A percentile compares a stretch with the other conserved stretches of the same genome.
Evolutionary conservation across 2,113 vertebrate genomes (phyloP).

Genomic region (Myotis davidii): DNA sequence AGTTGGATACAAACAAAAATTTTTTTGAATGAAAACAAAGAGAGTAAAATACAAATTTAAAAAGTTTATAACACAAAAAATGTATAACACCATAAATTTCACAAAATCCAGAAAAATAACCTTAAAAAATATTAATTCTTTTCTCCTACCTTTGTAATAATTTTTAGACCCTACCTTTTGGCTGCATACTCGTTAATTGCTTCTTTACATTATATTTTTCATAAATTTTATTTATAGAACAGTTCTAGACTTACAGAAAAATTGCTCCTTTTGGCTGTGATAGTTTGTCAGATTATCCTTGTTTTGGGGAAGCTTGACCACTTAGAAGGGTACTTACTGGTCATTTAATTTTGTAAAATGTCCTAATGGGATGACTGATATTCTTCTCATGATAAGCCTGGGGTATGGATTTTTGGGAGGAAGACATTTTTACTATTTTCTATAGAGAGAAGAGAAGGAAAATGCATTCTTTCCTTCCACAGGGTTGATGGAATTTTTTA

Average conservation of each 20-base stretch:
- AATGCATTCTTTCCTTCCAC: neutral
- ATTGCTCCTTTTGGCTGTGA: neutral
- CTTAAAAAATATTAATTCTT: neutral
- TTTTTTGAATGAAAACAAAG: constrained; percentile 3
- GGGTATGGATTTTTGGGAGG: neutral
- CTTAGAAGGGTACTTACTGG: neutral
- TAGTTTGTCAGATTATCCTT: neutral
- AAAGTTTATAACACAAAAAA: neutral
- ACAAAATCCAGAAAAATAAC: constrained; percentile 13
- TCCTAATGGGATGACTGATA: neutral
- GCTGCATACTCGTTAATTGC: neutral
- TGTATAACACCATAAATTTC: neutral
- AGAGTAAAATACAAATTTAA: neutral
- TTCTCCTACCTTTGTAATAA: neutral
- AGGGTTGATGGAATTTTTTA: neutral
- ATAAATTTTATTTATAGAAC: neutral
- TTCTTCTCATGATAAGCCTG: neutral
- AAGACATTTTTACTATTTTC: neutral
- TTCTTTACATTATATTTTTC: neutral
- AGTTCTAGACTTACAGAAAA: constrained; percentile 18
- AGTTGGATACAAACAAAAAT: neutral
- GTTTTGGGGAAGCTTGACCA: neutral
- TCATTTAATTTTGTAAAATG: neutral
- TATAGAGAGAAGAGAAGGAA: neutral
- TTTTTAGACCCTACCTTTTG: neutral